Conservation (phyloP, 2,797 vertebrate species). For the Etheostoma perlongum region DNA sequence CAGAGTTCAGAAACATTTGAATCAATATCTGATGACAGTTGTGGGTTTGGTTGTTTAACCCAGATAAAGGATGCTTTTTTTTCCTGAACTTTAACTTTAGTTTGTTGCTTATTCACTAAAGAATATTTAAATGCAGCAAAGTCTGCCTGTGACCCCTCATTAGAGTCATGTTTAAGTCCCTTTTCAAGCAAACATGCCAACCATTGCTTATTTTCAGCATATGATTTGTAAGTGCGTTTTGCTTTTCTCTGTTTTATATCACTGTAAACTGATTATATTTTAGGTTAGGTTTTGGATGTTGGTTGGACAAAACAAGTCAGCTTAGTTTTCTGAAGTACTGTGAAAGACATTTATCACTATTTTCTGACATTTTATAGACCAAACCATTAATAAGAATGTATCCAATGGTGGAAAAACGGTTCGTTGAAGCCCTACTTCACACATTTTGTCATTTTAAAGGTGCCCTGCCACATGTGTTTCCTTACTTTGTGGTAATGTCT, state of each 20-base stretch:
- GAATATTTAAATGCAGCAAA: too few species aligned
- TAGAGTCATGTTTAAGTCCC: neutral
- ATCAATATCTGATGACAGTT: neutral
- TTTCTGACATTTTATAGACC: neutral
- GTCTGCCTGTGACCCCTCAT: too few species aligned
- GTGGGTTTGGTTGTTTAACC: neutral
- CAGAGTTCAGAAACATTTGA: neutral
- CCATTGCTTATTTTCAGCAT: neutral
- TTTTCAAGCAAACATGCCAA: neutral
- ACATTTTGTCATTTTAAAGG: constrained; percentile 3
- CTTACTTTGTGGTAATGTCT: too few species aligned
- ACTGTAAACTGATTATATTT: neutral
- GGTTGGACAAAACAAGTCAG: neutral
- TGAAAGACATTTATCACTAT: neutral
- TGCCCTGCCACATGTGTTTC: too few species aligned
- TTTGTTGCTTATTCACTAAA: too few species aligned
- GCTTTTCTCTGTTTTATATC: neutral
- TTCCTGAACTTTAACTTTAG: neutral
- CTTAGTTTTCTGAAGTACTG: neutral
- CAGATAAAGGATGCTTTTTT: neutral
- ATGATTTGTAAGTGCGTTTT: neutral
- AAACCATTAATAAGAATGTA: neutral
- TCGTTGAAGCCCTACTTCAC: neutral
- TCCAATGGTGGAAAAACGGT: neutral
- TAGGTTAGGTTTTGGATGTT: neutral